A percentile compares a stretch with the other conserved stretches of the same genome.
Conservation (phyloP, 2,113 vertebrate genomes). For the Arizona elegans region DNA sequence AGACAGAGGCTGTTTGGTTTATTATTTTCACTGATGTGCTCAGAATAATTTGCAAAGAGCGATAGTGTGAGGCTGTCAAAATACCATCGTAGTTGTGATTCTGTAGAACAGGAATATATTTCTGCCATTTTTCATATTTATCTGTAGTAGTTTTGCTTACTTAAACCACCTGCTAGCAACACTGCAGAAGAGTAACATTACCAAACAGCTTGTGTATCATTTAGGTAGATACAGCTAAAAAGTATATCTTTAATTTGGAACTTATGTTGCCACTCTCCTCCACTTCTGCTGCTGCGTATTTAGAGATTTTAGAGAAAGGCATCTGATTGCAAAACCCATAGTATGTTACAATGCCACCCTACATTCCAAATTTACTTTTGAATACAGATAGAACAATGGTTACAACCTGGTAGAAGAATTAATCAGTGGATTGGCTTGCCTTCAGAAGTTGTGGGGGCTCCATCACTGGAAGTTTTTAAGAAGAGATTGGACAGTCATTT, state of each 20-base stretch:
- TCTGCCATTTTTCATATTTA: slow-evolving; percentile 30
- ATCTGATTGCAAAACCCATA: neutral
- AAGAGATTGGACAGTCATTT: no score
- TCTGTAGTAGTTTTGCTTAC: slow-evolving; percentile 27
- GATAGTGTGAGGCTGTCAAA: slow-evolving; percentile 45
- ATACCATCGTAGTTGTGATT: slow-evolving; percentile 25
- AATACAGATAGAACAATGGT: neutral
- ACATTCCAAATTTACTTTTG: neutral
- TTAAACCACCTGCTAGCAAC: slow-evolving; percentile 15
- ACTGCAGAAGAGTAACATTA: slow-evolving; percentile 19
- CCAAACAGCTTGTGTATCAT: neutral
- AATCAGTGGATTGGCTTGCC: neutral
- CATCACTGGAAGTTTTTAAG: neutral
- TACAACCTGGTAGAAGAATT: neutral
- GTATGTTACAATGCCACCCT: neutral
- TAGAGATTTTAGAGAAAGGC: neutral
- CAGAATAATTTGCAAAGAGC: slow-evolving; percentile 42
- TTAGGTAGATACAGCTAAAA: slow-evolving; percentile 18
- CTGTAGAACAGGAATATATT: slow-evolving; percentile 1
- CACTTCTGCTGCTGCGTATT: neutral
- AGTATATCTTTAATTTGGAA: neutral
- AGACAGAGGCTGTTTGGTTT: slow-evolving; percentile 38
- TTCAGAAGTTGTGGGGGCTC: neutral
- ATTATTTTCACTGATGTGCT: slow-evolving; percentile 35
- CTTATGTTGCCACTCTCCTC: neutral